Percentiles rank a stretch among this genome's conserved stretches.
These are phyloP conservation scores for Cygnus atratus DNA, from an alignment of 2,113 vertebrate genomes.

Conservation along the genomic window DNA sequence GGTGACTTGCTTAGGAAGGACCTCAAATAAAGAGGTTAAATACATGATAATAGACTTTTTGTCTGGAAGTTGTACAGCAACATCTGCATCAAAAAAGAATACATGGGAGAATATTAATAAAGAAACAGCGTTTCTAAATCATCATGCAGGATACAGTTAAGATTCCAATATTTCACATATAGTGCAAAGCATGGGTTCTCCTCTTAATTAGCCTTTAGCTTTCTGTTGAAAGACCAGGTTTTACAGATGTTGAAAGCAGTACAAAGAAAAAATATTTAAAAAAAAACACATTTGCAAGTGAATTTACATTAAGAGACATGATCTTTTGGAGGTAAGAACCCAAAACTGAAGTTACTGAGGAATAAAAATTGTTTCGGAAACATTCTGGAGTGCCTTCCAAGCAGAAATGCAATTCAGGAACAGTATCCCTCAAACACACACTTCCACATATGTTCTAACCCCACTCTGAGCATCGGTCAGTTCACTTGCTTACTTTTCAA, in stretches of 20 bases:
- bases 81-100: slow-evolving; percentile 79
- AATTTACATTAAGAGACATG: not conserved
- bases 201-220: not conserved
- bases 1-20: slow-evolving; percentile 93
- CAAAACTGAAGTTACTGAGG: not conserved
- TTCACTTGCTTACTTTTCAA: not conserved
- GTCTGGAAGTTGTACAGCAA: slow-evolving; percentile 94
- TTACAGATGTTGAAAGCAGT: not conserved
- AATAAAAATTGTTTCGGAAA: not conserved
- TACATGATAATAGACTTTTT: slow-evolving; percentile 99
- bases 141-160: not conserved
- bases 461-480: not conserved
- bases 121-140: not conserved
- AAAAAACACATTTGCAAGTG: not conserved
- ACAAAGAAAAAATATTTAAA: not conserved
- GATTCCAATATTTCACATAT: not conserved
- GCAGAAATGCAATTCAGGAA: not conserved
- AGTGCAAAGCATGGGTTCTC: not conserved
- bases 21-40: slow-evolving; percentile 95
- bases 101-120: not conserved
- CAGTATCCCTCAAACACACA: not conserved
- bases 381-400: not conserved
- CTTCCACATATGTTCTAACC: not conserved
- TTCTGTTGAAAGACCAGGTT: not conserved
- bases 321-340: not conserved